phyloP scores from a whole-genome alignment of 2,888 invertebrate species.

The Ctenicera cuprea region DNA sequence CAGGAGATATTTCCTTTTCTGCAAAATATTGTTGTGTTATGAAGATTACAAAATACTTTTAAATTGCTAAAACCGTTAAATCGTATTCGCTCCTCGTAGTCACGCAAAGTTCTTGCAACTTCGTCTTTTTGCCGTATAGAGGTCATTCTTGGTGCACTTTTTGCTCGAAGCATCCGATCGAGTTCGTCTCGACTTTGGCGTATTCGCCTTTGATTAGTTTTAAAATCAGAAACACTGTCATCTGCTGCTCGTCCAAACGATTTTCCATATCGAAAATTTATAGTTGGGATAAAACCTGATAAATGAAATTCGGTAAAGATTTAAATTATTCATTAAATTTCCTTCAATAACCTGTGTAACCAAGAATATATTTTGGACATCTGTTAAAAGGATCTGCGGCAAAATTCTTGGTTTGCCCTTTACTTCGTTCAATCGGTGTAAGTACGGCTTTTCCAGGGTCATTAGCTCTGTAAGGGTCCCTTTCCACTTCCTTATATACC shows the following conservation, averaged over 20 bases:
- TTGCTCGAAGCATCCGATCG: conserved; percentile 73
- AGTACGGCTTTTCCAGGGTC: conserved; percentile 71
- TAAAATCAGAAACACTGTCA: conserved; percentile 77
- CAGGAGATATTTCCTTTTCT: conserved; percentile 80
- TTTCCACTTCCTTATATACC: conserved; percentile 72
- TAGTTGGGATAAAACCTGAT: conserved; percentile 80
- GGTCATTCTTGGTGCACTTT: conserved; percentile 77
- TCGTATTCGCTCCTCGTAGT: conserved; percentile 75
- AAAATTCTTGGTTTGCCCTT: conserved; percentile 70
- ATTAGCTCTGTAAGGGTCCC: conserved; percentile 75
- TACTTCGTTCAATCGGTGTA: conserved; percentile 64
- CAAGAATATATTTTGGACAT: conserved; percentile 78
- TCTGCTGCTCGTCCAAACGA: conserved; percentile 77
- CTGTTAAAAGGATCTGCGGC: conserved; percentile 72
- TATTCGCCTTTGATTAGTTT: conserved; percentile 47
- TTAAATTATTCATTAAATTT: background rate
- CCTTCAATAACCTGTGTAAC: conserved; percentile 78
- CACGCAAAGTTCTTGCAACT: conserved; percentile 73
- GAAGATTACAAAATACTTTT: conserved; percentile 1
- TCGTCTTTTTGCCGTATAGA: conserved; percentile 76
- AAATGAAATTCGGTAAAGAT: background rate
- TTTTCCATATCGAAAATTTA: conserved; percentile 79
- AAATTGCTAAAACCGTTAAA: conserved; percentile 72
- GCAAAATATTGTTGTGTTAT: conserved; percentile 61
- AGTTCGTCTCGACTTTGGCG: conserved; percentile 65